These are phyloP conservation scores for Alces alces DNA, from an alignment of 2,113 vertebrate species.

Conservation along the genomic window DNA sequence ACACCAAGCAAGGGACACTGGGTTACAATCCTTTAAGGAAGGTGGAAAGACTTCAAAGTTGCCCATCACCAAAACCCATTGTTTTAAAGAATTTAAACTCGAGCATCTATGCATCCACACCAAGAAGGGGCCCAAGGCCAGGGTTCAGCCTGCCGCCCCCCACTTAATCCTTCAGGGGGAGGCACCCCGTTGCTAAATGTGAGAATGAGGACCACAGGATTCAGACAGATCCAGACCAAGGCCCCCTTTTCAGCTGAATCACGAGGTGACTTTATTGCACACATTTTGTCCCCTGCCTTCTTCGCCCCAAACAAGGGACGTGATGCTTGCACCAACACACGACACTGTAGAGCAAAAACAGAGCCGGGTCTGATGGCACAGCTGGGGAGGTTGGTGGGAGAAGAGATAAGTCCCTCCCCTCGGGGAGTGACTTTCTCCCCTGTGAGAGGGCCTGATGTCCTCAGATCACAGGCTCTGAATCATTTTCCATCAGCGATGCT, in stretches of 20 bases:
- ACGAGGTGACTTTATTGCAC: neutral
- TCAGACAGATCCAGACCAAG: neutral
- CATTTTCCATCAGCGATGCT: neutral
- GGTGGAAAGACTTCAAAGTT: neutral
- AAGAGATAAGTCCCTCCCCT: neutral
- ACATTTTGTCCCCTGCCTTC: neutral
- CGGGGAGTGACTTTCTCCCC: neutral
- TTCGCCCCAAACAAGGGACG: neutral
- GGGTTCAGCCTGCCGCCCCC: rapidly evolving
- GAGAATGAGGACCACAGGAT: rapidly evolving
- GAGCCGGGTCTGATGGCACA: neutral
- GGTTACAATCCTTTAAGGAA: neutral
- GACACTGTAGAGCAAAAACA: rapidly evolving
- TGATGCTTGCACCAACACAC: neutral
- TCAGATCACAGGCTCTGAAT: neutral
- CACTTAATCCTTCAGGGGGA: neutral
- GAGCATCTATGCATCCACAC: neutral
- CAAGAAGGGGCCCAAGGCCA: neutral
- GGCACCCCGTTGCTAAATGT: rapidly evolving
- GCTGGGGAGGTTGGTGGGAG: neutral
- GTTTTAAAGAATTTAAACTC: neutral
- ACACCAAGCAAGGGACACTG: rapidly evolving
- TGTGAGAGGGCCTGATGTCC: neutral
- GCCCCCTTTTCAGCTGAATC: neutral
- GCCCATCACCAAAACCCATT: neutral